Conservation (phyloP, 2,113 vertebrate species). For the Clarias batrachus region DNA sequence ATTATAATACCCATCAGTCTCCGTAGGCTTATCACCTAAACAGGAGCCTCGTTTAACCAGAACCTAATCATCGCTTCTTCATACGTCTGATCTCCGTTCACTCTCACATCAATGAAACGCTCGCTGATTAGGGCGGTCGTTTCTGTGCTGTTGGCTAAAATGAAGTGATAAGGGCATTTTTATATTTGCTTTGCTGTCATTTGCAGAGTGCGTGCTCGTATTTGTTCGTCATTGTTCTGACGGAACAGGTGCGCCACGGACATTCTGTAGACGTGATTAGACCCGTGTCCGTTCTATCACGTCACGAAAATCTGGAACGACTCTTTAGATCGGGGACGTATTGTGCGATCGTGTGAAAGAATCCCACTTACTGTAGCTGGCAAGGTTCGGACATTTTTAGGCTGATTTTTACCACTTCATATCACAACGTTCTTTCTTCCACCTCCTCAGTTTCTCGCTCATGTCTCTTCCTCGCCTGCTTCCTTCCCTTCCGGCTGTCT, state of each 20-base stretch:
- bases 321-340: neutral
- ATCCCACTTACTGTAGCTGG: too few species aligned
- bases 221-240: neutral
- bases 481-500: neutral
- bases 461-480: neutral
- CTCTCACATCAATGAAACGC: neutral
- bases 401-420: neutral
- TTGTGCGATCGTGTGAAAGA: too few species aligned
- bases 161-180: neutral
- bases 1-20: neutral
- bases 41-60: neutral
- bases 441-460: too few species aligned
- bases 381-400: neutral
- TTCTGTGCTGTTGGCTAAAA: neutral
- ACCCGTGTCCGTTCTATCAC: neutral
- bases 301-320: neutral
- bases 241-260: neutral
- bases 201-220: neutral
- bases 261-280: neutral
- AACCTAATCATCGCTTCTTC: neutral
- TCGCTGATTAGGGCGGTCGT: too few species aligned
- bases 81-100: neutral
- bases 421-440: neutral
- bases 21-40: slow-evolving; percentile 8
- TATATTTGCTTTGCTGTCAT: neutral